Percentiles rank a stretch among this genome's conserved stretches.
Conservation (phyloP, 1,140 invertebrate species). For the Microvelia longipes region DNA sequence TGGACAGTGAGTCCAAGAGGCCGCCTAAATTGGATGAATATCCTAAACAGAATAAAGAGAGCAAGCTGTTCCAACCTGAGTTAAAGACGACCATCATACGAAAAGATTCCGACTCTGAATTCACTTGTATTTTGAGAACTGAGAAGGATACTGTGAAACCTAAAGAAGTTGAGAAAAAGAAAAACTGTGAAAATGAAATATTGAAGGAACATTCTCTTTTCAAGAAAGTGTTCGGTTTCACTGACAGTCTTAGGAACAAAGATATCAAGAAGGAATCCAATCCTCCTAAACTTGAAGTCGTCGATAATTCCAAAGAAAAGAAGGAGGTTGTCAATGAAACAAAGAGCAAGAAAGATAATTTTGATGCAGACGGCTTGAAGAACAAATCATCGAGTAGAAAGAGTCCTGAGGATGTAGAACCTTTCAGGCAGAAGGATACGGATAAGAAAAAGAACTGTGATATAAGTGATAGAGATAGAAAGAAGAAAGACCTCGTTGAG, state of each 20-base stretch:
- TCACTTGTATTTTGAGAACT: not conserved
- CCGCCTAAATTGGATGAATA: not conserved
- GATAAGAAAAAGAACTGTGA: conserved; percentile 16
- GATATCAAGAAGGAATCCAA: conserved; percentile 4
- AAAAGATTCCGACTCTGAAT: not conserved
- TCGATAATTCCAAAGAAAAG: conserved; percentile 10
- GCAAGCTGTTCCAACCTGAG: not conserved
- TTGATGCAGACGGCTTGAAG: conserved; percentile 3
- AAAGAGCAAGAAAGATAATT: conserved; percentile 14
- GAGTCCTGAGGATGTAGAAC: conserved; percentile 15
- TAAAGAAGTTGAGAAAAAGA: conserved; percentile 14
- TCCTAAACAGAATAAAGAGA: not conserved
- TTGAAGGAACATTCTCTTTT: conserved; percentile 15
- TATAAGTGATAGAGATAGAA: conserved; percentile 25
- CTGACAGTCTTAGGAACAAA: conserved; percentile 10
- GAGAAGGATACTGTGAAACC: conserved; percentile 12
- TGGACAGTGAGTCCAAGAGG: conserved; percentile 8
- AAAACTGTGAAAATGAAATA: conserved; percentile 16
- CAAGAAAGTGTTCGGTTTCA: conserved; percentile 16
- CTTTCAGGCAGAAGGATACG: conserved; percentile 10
- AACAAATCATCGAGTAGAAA: conserved; percentile 9
- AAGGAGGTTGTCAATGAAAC: conserved; percentile 9
- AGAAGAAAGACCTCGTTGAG: conserved; percentile 20
- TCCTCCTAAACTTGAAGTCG: conserved; percentile 8
- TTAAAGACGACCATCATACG: not conserved